Evolutionary conservation across 2,113 vertebrate genomes (phyloP), one percentile per base, ranked within the genome.

Genomic region (Hiodon tergisus): DNA sequence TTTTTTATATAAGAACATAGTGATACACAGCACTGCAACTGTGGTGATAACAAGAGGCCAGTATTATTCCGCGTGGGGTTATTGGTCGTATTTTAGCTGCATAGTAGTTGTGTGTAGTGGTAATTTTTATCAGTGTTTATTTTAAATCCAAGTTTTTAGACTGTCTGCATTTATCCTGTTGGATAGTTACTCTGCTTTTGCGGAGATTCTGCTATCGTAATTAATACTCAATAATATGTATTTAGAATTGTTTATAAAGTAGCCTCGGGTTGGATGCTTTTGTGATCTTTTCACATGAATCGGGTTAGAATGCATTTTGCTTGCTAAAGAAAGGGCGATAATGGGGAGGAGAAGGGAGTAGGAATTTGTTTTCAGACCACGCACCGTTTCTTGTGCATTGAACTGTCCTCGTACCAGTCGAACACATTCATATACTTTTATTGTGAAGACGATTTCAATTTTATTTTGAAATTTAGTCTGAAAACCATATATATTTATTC

Each of bases 301-400:
- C 5, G 14, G 46, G 51, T 59, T 4, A 47, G 31, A 62, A 10
- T 51, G 47, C 47, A 61, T n/a, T 31, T 31, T 8, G 31, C 7
- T 7, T 4, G 55, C 5, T 51, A 47, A 57, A 48, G 46, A 52
- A 57, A 50, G 53, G 66, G 4, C 46, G 67, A n/a, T 11, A 72
- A 53, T 48, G 60, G 14, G 31, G 51, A 79, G 74, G 2, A 6
- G 55, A 74, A 61, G 54, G 78, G 76, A 69, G 55, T 63, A n/a
- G 16, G 4, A 62, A 77, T 83, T 78, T 55, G 72, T 68, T 76
- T 71, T 84, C 73, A 57, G 70, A 76, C 59, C 72, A 78, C 47
- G 82, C 57, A 71, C 81, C 65, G 77, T 78, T 75, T 10, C 69
- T 78, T 78, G 67, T 73, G 31, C 31, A 31, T 31, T 31, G 31